A percentile compares a stretch with the other conserved stretches of the same genome.
These are phyloP conservation scores for Melolontha melolontha DNA, from an alignment of 2,888 invertebrate species.

Conservation along the genomic window DNA sequence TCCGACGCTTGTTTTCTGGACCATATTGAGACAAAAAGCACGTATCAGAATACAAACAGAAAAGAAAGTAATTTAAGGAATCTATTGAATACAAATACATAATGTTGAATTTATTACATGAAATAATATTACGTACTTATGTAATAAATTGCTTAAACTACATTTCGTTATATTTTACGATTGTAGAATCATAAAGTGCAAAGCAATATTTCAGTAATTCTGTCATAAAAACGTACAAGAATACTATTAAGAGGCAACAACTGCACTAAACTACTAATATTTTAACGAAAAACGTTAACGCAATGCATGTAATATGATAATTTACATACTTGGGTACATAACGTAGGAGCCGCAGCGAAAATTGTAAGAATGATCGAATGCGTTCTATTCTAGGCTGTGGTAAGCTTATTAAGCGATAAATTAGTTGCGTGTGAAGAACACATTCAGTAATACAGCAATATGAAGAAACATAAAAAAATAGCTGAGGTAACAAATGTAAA, in stretches of 20 bases:
- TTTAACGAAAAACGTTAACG: constrained; percentile 6
- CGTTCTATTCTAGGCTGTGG: constrained; percentile 4
- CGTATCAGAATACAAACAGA: too few species aligned
- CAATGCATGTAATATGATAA: constrained; percentile 21
- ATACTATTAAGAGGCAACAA: not conserved
- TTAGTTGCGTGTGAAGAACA: constrained; percentile 31
- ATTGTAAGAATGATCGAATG: constrained; percentile 2
- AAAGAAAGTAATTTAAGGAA: too few species aligned
- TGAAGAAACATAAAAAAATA: constrained; percentile 17
- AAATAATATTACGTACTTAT: too few species aligned
- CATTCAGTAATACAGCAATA: constrained; percentile 10
- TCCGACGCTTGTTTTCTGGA: too few species aligned
- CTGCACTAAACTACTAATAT: constrained; percentile 1
- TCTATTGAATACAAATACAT: too few species aligned
- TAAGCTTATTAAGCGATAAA: constrained; percentile 23
- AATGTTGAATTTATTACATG: too few species aligned
- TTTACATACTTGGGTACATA: constrained; percentile 7
- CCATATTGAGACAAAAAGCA: too few species aligned
- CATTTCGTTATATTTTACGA: too few species aligned
- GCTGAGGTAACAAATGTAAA: constrained; percentile 10
- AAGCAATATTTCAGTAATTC: too few species aligned
- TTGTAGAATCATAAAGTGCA: too few species aligned
- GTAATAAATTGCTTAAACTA: too few species aligned
- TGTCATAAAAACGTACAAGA: not conserved
- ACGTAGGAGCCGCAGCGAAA: not conserved